Evolutionary conservation across 2,113 vertebrate species (phyloP), one percentile per base, ranked within the genome.

Genomic region (Lasiurus cinereus): DNA sequence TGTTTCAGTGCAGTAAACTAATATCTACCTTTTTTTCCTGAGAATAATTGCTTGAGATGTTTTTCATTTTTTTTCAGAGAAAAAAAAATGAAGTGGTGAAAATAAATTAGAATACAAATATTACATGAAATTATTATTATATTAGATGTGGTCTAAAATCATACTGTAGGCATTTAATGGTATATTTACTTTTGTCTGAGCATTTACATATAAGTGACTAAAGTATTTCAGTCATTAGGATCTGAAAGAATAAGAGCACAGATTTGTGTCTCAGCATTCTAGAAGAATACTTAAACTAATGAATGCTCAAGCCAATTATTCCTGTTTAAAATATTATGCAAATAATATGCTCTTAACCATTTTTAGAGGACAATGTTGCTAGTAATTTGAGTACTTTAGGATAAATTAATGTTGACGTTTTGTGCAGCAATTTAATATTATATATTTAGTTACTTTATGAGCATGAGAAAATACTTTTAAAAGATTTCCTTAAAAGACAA

Each of bases 1-100:
- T 66, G 50, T 93, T 93, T 62, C 39, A 64, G 4, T 92, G 79
- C 56, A 83, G 79, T 88, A 93, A 95, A 82, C 29, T 90, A 19
- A 16, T 92, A 83, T 62, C 78, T 94, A 48, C 85, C 0, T 0
- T 88, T 93, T 54, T 95, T 94, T 97, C 66, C 66, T 95, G 93
- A 94, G 95, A 96, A 90, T 94, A 84, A 86, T 90, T 98, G 95
- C 39, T 43, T 78, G 36, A 78, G 54, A 93, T 95, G 88, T 24
- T n/a, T 83, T 96, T 95, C 59, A 43, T 95, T 94, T 98, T 97
- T 97, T 88, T 90, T 86, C 93, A 94, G 70, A 93, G 84, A 52
- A 56, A 91, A 56, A 91, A 97, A 69, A 95, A 59, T 86, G 76
- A 86, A 92, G 94, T 76, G 48, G 43, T 48, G 11, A 89, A 83